Evolutionary conservation across 1,140 invertebrate species (phyloP), one percentile per base, ranked within the genome.

Genomic region (Pseudobourletiella spinata): DNA sequence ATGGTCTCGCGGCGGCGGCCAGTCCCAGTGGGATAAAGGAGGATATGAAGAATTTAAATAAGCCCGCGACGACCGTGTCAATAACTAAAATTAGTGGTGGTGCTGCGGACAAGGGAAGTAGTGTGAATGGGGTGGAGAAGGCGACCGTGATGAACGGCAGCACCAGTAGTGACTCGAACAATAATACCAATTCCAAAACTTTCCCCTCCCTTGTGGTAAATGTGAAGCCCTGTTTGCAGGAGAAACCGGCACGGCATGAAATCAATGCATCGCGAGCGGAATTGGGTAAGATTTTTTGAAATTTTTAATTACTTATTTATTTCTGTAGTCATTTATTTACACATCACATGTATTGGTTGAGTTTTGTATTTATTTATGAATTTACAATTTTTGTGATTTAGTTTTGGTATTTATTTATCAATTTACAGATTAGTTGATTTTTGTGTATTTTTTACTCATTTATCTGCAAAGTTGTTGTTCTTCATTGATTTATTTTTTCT

Each of bases 171-270:
- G 57, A 61, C 20, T n/a, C 56, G n/a, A 59, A 61, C 22, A 64
- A 64, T 44, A 64, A 58, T 35, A 86, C 87, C 73, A 90, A 87
- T 1, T 90, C 85, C 74, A 86, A 87, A 74, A 90, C 88, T 1
- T 90, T 85, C 74, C 88, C 88, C 1, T 90, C 87, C 0, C 74
- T 91, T 39, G 86, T 90, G 20, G 87, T 91, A 1, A 81, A 86
- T 25, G 87, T 87, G 8, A 79, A 86, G 63, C 87, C 88, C 1
- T 84, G 85, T 76, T 77, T 90, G 1, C 79, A 81, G 43, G 78
- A 81, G 0, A 86, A 86, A 74, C 72, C 77, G 6, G 57, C 71
- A 1, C 56, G 73, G 4, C 70, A 72, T 61, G 20, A 70, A 20
- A 65, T 73, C 3, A 73, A 74, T 54, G 73, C 75, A 44, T 77